Conservation (phyloP, 2,113 vertebrate species). For the Zosterops pallidus region DNA sequence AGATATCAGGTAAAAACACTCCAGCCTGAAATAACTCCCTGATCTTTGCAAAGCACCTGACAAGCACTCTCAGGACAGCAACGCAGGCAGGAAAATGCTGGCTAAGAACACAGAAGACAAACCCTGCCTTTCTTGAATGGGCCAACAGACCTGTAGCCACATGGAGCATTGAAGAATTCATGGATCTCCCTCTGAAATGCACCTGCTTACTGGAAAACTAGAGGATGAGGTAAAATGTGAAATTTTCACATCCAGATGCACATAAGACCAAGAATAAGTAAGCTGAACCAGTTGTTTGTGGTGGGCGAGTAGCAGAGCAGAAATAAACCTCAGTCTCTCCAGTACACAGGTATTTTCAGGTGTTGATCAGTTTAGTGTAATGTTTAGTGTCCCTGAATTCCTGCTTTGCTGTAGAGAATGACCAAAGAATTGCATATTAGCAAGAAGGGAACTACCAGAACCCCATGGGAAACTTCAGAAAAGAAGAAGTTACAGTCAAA, state of each 20-base stretch:
- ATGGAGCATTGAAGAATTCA: not conserved
- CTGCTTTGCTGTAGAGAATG: not conserved
- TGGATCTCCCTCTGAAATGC: not conserved
- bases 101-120: not conserved
- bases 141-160: not conserved
- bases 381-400: not conserved
- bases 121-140: not conserved
- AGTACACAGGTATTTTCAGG: not conserved
- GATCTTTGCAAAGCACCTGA: not conserved
- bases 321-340: not conserved
- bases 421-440: not conserved
- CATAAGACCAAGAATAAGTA: not conserved
- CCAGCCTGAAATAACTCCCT: not conserved
- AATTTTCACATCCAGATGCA: not conserved
- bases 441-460: not conserved
- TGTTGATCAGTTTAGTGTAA: not conserved
- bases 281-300: not conserved
- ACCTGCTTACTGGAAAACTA: not conserved
- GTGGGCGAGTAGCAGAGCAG: not conserved
- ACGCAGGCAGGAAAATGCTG: not conserved
- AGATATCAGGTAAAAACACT: not conserved
- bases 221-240: not conserved
- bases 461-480: not conserved
- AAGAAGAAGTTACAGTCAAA: not conserved
- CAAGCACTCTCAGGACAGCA: not conserved